Conservation (phyloP, 1,140 invertebrate genomes). For the Drosophila kikkawai region DNA sequence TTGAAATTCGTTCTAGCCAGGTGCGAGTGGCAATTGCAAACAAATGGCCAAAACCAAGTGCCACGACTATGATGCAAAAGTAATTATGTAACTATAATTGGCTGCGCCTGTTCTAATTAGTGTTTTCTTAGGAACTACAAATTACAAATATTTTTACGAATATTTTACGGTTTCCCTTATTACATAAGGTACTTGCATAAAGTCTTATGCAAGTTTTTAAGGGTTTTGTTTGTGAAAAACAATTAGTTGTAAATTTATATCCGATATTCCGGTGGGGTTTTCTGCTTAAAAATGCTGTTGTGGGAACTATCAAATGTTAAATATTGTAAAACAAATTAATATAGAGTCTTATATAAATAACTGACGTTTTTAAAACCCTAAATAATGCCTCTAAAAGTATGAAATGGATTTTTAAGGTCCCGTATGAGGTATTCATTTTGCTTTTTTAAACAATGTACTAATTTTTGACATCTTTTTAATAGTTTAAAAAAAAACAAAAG, state of each 20-base stretch:
- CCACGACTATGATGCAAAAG: background rate
- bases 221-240: background rate
- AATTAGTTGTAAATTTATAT: background rate
- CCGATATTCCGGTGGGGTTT: background rate
- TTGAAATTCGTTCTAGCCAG: conserved; percentile 37
- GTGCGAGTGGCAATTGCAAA: conserved; percentile 24
- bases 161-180: background rate
- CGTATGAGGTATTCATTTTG: too few species aligned
- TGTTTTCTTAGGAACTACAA: conserved; percentile 1
- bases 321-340: too few species aligned
- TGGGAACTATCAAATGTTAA: background rate
- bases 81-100: conserved; percentile 14
- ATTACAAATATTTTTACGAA: background rate
- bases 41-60: conserved; percentile 4
- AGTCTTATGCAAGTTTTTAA: background rate
- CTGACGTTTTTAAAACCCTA: too few species aligned
- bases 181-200: background rate
- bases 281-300: background rate
- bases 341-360: too few species aligned
- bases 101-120: background rate
- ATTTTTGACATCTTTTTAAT: too few species aligned
- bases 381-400: too few species aligned
- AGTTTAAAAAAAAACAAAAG: too few species aligned
- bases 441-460: too few species aligned
- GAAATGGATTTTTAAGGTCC: too few species aligned